Percentiles rank a stretch among this genome's conserved stretches.
phyloP scores from a whole-genome alignment of 2,888 invertebrate species.

The Aleiodes leptofemur region DNA sequence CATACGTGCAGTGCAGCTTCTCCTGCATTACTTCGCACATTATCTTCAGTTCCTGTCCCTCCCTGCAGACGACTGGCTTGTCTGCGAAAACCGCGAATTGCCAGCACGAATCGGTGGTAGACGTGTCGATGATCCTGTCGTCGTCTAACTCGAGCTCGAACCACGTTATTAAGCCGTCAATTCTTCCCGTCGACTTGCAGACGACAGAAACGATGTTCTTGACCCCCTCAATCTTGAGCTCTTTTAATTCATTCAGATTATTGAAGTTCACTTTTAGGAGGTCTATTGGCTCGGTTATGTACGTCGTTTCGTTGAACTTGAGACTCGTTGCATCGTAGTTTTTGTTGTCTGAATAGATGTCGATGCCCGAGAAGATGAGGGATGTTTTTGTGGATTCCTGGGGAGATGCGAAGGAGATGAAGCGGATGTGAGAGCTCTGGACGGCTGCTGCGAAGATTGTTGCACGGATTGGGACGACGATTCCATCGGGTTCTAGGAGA shows the following conservation, averaged over 20 bases:
- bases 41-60: constrained; percentile 56
- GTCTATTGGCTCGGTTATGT: constrained; percentile 78
- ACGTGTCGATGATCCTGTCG: constrained; percentile 79
- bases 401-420: constrained; percentile 56
- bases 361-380: constrained; percentile 68
- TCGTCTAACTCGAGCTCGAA: constrained; percentile 84
- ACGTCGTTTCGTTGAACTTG: constrained; percentile 76
- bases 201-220: constrained; percentile 72
- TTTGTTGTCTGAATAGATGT: constrained; percentile 74
- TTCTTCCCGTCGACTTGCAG: constrained; percentile 75
- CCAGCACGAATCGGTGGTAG: constrained; percentile 83
- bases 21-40: constrained; percentile 59
- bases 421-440: constrained; percentile 75
- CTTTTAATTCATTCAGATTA: constrained; percentile 74
- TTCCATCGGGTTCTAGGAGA: constrained; percentile 75
- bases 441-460: constrained; percentile 81
- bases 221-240: constrained; percentile 67
- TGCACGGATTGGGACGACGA: constrained; percentile 80
- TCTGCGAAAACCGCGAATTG: constrained; percentile 84
- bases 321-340: constrained; percentile 85
- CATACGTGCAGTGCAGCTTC: constrained; percentile 65
- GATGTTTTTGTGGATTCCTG: constrained; percentile 36
- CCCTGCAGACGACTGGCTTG: constrained; percentile 50
- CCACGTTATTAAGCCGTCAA: constrained; percentile 84
- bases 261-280: constrained; percentile 82